Percentiles rank a stretch among this genome's conserved stretches.
Conservation (phyloP, 2,113 vertebrate species). For the Mobula hypostoma region DNA sequence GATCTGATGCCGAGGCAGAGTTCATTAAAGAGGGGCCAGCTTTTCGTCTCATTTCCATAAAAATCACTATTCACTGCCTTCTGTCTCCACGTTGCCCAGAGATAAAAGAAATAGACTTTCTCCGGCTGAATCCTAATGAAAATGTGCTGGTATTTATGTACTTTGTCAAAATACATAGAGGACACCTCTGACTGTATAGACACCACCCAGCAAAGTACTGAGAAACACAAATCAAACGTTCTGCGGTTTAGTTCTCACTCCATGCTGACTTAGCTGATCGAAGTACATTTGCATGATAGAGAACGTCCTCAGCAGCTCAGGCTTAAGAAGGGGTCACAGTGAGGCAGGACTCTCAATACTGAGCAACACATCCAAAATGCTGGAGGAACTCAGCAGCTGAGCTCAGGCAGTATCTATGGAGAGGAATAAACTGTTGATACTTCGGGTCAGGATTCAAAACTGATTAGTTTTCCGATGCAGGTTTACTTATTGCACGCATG, state of each 20-base stretch:
- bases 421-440: no score
- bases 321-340: background rate
- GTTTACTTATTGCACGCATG: no score
- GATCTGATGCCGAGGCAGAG: slow-evolving; percentile 11
- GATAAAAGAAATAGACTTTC: slow-evolving; percentile 8
- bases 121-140: background rate
- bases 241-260: background rate
- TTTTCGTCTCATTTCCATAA: slow-evolving; percentile 50
- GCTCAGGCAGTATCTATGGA: no score
- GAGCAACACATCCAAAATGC: no score
- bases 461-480: background rate
- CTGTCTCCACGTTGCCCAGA: slow-evolving; percentile 43
- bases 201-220: background rate
- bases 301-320: background rate
- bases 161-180: background rate
- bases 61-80: slow-evolving; percentile 43
- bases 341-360: background rate
- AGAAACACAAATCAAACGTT: background rate
- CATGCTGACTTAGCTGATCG: background rate
- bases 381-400: no score
- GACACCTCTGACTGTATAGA: background rate
- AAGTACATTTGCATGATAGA: background rate
- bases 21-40: slow-evolving; percentile 41
- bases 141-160: background rate
- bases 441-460: background rate